Percentiles rank a stretch among this genome's conserved stretches.
These are phyloP conservation scores for Plumapathes pennacea DNA, from an alignment of 92 coral and sea anemone genomes.

Conservation along the genomic window DNA sequence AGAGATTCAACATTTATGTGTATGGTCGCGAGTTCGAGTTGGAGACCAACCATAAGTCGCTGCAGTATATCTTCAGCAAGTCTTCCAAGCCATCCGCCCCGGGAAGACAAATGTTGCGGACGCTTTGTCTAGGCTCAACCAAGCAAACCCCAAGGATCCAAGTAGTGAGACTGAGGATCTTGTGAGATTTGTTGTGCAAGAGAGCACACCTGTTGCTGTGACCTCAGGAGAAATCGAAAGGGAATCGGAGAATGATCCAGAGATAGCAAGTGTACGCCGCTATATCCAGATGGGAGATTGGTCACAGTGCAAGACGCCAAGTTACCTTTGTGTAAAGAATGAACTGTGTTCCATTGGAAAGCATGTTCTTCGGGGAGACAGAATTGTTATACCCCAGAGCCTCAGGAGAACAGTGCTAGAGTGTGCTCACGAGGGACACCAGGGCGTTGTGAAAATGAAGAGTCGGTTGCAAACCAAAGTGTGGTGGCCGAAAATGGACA, in stretches of 20 bases:
- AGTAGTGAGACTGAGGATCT: constrained; percentile 57
- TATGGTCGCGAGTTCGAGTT: constrained; percentile 44
- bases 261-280: constrained; percentile 11
- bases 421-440: constrained; percentile 52
- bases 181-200: constrained; percentile 39
- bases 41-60: constrained; percentile 61
- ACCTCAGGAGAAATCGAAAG: constrained; percentile 46
- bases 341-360: constrained; percentile 39
- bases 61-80: constrained; percentile 33
- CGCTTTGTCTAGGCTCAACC: constrained; percentile 47
- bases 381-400: constrained; percentile 23
- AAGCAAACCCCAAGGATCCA: constrained; percentile 38
- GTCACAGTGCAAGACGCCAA: constrained; percentile 47
- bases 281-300: constrained; percentile 26
- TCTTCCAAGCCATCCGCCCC: constrained; percentile 46
- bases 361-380: constrained; percentile 3
- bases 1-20: constrained; percentile 45
- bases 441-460: constrained; percentile 42
- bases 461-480: constrained; percentile 24
- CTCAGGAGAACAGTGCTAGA: constrained; percentile 22
- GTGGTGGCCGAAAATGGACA: constrained; percentile 52
- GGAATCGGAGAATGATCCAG: constrained; percentile 51
- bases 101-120: constrained; percentile 56
- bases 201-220: constrained; percentile 53
- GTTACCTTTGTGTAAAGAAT: constrained; percentile 24